Base-by-base conservation (phyloP, 2,113 vertebrate genomes). In the Cygnus atratus region DNA sequence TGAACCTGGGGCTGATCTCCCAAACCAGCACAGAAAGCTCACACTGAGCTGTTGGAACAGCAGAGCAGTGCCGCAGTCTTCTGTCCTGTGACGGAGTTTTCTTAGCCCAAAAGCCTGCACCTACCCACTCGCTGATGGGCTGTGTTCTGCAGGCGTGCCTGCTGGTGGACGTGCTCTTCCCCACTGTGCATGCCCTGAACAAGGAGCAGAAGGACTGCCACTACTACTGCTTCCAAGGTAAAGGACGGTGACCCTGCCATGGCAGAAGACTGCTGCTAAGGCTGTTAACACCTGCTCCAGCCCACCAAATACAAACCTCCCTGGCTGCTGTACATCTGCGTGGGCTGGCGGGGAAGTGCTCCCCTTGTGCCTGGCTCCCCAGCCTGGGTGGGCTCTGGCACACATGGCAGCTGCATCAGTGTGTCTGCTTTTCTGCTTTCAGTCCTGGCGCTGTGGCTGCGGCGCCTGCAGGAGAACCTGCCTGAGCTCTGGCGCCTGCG, bases 181-280 rank as follows among this genome's bases (percentile, higher is more conserved):
- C 98, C 35, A 31, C 97, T 52, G 80, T 99, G 67, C 96, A 66
- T 62, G 75, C 91, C 66, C 65, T 98, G 90, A 98, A 97, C 84
- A 97, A 97, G 84, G 97, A 98, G 91, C 98, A 97, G 78, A 96
- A 98, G 87, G 97, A 98, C 71, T 98, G 96, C 82, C 98, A 98
- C 91, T 98, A 98, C 96, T 98, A 98, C 92, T 97, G 98, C 54
- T 99, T 98, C 84, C 98, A 99, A 98, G 99, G 99, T 99, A 96
- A 83, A 82, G 73, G 33, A 25, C 0, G 0, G 21, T 12, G 25
- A 57, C 54, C 46, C 18, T 11, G 5, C 25, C 5, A 1, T 1
- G 22, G 18, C 0, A 65, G 55, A 33, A 41, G 28, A 9, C 25
- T 41, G 39, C 62, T 20, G 62, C 17, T 29, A 19, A 10, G 18